Conservation (phyloP, 2,888 invertebrate genomes). For the Thymelicus acteon region DNA sequence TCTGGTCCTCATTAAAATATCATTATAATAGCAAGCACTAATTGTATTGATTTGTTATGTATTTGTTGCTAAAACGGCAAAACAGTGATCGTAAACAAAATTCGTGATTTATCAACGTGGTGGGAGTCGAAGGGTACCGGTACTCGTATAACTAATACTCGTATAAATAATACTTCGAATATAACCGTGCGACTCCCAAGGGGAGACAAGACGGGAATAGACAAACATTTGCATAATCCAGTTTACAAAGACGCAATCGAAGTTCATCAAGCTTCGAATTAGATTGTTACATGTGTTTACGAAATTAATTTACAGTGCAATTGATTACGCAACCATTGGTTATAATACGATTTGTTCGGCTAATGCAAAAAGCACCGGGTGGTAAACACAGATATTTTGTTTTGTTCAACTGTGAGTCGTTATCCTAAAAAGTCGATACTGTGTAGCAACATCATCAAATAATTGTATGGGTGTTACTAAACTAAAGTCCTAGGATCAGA, state of each 20-base stretch:
- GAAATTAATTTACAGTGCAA: neutral
- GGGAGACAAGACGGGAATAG: constrained; percentile 20
- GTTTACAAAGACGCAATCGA: neutral
- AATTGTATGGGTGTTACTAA: neutral
- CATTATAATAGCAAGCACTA: constrained; percentile 43
- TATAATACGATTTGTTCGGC: no score
- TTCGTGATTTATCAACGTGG: constrained; percentile 22
- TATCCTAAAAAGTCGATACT: neutral
- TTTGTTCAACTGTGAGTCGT: no score
- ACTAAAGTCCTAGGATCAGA: no score
- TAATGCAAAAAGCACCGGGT: no score
- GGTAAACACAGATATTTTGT: no score
- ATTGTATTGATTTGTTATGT: constrained; percentile 34
- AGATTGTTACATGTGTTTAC: neutral
- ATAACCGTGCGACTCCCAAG: constrained; percentile 3
- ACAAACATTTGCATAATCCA: constrained; percentile 12
- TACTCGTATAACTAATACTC: constrained; percentile 18
- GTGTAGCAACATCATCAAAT: neutral
- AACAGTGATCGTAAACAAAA: constrained; percentile 24
- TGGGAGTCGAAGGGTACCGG: constrained; percentile 20
- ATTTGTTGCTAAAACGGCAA: constrained; percentile 18
- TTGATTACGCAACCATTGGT: no score
- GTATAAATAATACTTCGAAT: constrained; percentile 7
- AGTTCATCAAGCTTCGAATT: neutral
- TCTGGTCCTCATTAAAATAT: constrained; percentile 45